Conservation (phyloP, 2,888 invertebrate species). For the Leistus spinibarbis region DNA sequence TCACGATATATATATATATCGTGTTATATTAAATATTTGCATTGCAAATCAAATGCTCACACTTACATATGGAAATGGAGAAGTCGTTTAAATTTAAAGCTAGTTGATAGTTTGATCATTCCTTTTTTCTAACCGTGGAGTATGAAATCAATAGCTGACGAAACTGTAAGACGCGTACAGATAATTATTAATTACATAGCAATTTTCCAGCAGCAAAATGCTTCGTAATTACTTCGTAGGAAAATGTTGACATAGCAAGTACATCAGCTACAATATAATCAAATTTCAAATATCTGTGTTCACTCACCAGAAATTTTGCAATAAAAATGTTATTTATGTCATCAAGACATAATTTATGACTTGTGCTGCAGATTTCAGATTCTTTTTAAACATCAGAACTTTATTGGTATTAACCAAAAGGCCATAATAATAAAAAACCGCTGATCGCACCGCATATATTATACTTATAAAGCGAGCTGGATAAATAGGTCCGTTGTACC, state of each 20-base stretch:
- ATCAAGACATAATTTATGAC: neutral
- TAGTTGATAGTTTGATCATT: neutral
- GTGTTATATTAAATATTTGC: neutral
- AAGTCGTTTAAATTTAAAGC: neutral
- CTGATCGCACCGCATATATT: too few species aligned
- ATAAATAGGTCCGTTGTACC: too few species aligned
- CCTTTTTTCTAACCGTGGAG: neutral
- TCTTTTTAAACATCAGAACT: too few species aligned
- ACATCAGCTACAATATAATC: conserved; percentile 24
- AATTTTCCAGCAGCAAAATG: conserved; percentile 20
- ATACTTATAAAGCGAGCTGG: too few species aligned
- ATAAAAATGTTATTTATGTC: neutral
- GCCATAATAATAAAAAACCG: too few species aligned
- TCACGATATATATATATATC: neutral
- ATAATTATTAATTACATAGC: conserved; percentile 19
- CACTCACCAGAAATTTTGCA: neutral
- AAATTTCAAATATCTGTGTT: neutral
- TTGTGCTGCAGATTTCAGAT: neutral
- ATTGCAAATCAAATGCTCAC: neutral
- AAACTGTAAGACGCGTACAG: neutral
- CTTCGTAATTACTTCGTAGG: conserved; percentile 19
- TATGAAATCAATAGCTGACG: neutral
- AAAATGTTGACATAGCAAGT: conserved; percentile 20
- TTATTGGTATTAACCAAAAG: too few species aligned
- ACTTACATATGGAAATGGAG: neutral